Evolutionary conservation across 2,797 vertebrate species (phyloP), one percentile per base, ranked within the genome.

Genomic region (Tamandua tetradactyla): DNA sequence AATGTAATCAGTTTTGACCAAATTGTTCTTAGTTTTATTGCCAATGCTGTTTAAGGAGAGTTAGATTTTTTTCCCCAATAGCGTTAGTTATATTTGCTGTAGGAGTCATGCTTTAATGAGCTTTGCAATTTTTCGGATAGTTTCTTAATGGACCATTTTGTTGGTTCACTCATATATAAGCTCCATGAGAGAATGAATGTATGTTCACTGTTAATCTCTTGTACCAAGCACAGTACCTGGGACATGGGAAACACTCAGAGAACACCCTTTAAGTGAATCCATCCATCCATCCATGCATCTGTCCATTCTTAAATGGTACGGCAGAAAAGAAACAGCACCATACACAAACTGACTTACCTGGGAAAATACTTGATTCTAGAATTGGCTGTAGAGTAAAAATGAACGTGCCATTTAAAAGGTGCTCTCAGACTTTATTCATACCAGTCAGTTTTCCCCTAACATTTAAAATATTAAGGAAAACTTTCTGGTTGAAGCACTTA

Each of bases 161-260:
- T 15, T 14, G 18, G 11, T 20, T 79, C 13, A 6, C 20, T n/a
- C 1, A 12, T 2, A 17, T 1, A 32, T 0, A 3, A 62, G 57
- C 47, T 40, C 40, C 5, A 12, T 1, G 17, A 37, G 32, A 14
- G 25, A 5, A 14, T 30, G 49, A 23, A 14, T 4, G 6, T 30
- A 7, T 13, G 37, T 9, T 35, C 55, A 6, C 23, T 3, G 12
- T 23, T 40, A 1, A 1, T 0, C 61, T 13, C 40, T 0, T 7
- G 71, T 25, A 0, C 22, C 40, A 13, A 11, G 68, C 35, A 0
- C 2, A 1, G 6, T 0, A 0, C 49, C 13, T 4, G 52, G 75
- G 37, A 2, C 0, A 0, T 0, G 0, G n/a, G 32, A 55, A 5
- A 13, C 37, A 0, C 32, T 27, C 0, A 0, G 25, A 15, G 62